Conservation (phyloP, 2,888 invertebrate genomes). For the Drosophila nigricruria region DNA sequence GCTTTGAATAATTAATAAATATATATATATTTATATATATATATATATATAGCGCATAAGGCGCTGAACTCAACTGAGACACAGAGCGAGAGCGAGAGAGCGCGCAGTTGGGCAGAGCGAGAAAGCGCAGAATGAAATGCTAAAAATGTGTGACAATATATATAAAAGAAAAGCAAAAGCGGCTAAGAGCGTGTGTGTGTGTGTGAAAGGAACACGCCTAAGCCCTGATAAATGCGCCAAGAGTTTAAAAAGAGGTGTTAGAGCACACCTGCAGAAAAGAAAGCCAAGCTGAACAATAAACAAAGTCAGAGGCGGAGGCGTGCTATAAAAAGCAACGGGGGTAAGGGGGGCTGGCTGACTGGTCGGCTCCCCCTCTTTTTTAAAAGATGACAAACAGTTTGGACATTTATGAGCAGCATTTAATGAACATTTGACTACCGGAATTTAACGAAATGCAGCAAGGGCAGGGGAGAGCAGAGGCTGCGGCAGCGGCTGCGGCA, state of each 20-base stretch:
- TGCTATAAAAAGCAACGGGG: constrained; percentile 12
- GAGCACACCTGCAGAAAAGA: constrained; percentile 62
- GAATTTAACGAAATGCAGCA: constrained; percentile 68
- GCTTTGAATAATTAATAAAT: constrained; percentile 86
- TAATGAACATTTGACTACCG: constrained; percentile 84
- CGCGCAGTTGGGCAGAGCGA: constrained; percentile 16
- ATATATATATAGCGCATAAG: constrained; percentile 53
- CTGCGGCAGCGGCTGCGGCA: too few relatives aligned
- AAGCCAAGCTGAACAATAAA: constrained; percentile 49
- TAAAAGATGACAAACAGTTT: constrained; percentile 77
- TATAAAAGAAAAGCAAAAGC: constrained; percentile 57
- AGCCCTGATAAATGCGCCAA: constrained; percentile 70
- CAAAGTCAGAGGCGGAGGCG: constrained; percentile 35
- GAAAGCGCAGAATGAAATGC: constrained; percentile 76
- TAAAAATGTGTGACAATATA: constrained; percentile 68
- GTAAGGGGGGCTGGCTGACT: not conserved
- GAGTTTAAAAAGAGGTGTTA: constrained; percentile 69
- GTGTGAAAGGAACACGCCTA: constrained; percentile 61
- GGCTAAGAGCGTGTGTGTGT: constrained; percentile 39
- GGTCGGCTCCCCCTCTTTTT: not conserved
- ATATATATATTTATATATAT: not conserved
- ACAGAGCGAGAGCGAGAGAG: not conserved
- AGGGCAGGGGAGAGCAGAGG: not conserved
- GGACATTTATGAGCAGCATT: constrained; percentile 82
- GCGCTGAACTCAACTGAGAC: constrained; percentile 54